phyloP scores from a whole-genome alignment of 2,113 vertebrate genomes.

The Cyphomyrus discorhynchus region DNA sequence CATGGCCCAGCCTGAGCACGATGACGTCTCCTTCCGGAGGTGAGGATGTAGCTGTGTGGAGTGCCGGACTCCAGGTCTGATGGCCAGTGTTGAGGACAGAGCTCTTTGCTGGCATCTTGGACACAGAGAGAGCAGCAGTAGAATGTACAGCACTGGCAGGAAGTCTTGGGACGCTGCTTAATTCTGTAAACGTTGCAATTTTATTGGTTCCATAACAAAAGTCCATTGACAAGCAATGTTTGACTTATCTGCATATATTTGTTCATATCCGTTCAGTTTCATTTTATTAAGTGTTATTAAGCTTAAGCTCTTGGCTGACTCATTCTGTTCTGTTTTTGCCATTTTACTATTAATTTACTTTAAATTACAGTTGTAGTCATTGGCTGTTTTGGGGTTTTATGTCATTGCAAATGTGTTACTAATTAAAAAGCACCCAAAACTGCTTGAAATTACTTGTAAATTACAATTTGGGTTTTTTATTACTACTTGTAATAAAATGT shows the following conservation, averaged over 20 bases:
- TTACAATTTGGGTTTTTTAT: not conserved
- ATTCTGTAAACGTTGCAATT: not conserved
- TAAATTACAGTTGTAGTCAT: too few species aligned
- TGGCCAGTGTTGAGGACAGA: not conserved
- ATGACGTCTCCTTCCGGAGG: slow-evolving; percentile 81
- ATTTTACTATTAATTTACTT: too few species aligned
- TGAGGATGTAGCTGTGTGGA: slow-evolving; percentile 33
- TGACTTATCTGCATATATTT: too few species aligned
- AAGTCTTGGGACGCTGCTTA: not conserved
- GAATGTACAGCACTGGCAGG: not conserved
- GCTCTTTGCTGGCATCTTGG: not conserved
- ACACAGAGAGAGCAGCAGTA: not conserved
- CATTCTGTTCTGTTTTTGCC: too few species aligned
- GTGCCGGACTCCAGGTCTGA: not conserved
- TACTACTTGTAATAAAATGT: not conserved
- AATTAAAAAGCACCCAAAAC: too few species aligned
- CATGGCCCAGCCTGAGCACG: slow-evolving; percentile 76
- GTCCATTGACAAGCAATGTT: not conserved
- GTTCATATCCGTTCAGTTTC: too few species aligned
- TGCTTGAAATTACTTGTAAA: not conserved
- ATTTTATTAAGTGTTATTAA: too few species aligned
- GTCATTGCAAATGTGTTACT: not conserved
- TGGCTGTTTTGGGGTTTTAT: not conserved
- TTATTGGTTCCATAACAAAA: not conserved
- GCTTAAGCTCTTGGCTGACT: too few species aligned